phyloP scores from a whole-genome alignment of 1,140 invertebrate genomes.

The Palaemon carinicauda region DNA sequence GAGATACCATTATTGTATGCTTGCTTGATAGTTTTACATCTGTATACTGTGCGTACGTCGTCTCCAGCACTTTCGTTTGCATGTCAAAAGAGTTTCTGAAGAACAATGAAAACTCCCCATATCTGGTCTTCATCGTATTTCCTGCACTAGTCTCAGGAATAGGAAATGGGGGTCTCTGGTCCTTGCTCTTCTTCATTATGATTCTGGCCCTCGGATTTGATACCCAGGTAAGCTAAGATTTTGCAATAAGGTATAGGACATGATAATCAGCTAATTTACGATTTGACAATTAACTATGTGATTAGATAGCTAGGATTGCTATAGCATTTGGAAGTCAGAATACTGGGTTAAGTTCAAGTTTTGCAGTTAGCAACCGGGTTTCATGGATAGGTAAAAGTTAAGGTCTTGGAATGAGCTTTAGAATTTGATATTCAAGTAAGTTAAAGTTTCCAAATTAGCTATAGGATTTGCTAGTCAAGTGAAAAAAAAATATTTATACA shows the following conservation, averaged over 20 bases:
- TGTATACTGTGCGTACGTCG: neutral
- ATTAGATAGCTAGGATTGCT: too few relatives aligned
- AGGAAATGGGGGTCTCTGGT: neutral
- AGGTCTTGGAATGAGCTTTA: too few relatives aligned
- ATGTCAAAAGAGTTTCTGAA: neutral
- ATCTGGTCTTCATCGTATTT: neutral
- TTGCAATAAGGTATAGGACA: neutral
- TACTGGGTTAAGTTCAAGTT: too few relatives aligned
- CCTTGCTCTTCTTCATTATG: conserved; percentile 22
- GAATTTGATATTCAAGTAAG: too few relatives aligned
- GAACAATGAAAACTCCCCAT: neutral
- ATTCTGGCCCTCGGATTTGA: conserved; percentile 13
- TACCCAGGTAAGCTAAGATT: neutral
- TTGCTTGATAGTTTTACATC: neutral
- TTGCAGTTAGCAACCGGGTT: too few relatives aligned
- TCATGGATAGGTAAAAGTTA: too few relatives aligned
- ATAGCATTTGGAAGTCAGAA: too few relatives aligned
- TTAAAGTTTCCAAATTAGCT: too few relatives aligned
- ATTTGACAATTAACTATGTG: too few relatives aligned
- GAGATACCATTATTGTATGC: conserved; percentile 22
- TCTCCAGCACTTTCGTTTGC: neutral
- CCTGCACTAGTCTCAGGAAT: neutral
- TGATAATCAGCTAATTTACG: too few relatives aligned
- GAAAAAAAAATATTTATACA: too few relatives aligned
- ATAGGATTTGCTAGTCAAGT: too few relatives aligned